Base-by-base conservation (phyloP, 2,113 vertebrate genomes). In the Pangasianodon gigas region DNA sequence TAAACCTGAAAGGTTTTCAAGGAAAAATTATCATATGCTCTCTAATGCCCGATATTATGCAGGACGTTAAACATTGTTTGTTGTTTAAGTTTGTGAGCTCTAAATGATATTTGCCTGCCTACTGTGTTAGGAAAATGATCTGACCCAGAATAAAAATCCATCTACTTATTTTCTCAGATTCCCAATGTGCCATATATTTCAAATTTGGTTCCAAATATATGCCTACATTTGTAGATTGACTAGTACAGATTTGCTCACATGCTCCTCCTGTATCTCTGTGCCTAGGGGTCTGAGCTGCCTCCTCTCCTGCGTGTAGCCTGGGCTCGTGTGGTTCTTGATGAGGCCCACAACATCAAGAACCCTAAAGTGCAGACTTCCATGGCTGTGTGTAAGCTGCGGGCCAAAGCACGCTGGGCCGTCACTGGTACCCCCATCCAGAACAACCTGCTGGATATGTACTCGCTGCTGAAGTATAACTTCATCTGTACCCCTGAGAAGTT, bases 401-500 rank as follows among this genome's bases (percentile, higher is more conserved):
- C 97, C 2, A 81, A 0, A 0, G 96, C 97, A 29, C 97, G 97
- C 11, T 99, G 98, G 98, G 98, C 98, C 0, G 97, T 99, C 86
- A 99, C 98, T 0, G 98, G 98, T 4, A 99, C 98, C 0, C 98
- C 98, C 0, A 97, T 99, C 93, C 98, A 99, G 94, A 99, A 99
- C 95, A 99, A 99, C 94, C 93, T 99, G 87, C 90, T 99, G 95
- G 98, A 99, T 94, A 96, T 99, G 97, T 99, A 98, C 92, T 97
- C 98, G 0, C 96, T 99, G 88, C 95, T 99, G 46, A 98, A 97
- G 98, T 99, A 96, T 95, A 97, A 65, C 32, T 71, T 6, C 52
- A 11, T 48, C 80, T 62, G 18, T 87, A 48, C 24, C 52, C 9
- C 8, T 13, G 19, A 58, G 21, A 9, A 77, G 16, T 71, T 52